Evolutionary conservation across 2,888 invertebrate species (phyloP).

Genomic region (Chloroclystis v-ata): DNA sequence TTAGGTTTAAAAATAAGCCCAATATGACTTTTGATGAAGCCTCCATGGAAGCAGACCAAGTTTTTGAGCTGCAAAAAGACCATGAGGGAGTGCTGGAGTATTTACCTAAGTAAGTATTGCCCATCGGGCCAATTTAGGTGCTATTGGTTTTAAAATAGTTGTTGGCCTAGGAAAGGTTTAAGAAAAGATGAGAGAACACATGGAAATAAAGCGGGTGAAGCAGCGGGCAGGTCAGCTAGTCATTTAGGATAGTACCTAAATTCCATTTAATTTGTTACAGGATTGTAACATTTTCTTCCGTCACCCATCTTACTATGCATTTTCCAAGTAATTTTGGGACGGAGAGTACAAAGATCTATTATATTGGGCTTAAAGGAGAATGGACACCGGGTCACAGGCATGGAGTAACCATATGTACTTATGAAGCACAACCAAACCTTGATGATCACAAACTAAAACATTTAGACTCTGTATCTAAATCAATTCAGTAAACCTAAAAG

Average conservation of each 20-base stretch:
- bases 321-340: conserved; percentile 93
- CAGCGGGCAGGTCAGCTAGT: too few relatives aligned
- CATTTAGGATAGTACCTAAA: too few relatives aligned
- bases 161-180: too few relatives aligned
- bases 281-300: conserved; percentile 93
- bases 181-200: too few relatives aligned
- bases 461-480: conserved; percentile 78
- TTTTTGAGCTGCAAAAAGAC: conserved; percentile 91
- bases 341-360: conserved; percentile 91
- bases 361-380: conserved; percentile 97
- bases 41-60: conserved; percentile 86
- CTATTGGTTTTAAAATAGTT: too few relatives aligned
- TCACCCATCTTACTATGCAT: conserved; percentile 92
- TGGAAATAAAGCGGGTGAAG: too few relatives aligned
- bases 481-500: conserved; percentile 68
- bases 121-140: too few relatives aligned
- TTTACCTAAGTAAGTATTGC: conserved; percentile 86
- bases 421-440: conserved; percentile 91
- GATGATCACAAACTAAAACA: conserved; percentile 88
- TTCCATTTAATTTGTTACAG: conserved; percentile 78
- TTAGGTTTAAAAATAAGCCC: conserved; percentile 94
- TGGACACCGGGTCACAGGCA: conserved; percentile 90
- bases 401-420: conserved; percentile 94
- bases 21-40: conserved; percentile 97
- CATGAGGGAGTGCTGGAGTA: conserved; percentile 90